Conservation (phyloP, 2,113 vertebrate species). For the Syrmaticus mikado region DNA sequence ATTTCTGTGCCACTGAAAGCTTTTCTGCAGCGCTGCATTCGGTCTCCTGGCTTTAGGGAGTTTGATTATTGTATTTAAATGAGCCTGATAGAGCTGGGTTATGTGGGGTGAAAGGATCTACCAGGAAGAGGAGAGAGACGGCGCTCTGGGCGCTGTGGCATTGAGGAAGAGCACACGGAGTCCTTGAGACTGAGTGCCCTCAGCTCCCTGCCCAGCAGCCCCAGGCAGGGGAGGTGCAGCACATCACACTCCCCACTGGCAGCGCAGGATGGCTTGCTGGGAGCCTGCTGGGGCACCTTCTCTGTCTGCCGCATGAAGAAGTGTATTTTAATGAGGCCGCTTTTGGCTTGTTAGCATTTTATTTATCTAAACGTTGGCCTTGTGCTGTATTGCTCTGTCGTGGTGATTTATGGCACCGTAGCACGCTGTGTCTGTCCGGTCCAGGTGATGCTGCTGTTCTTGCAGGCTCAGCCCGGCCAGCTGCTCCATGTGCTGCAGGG, state of each 20-base stretch:
- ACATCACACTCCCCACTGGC: not conserved
- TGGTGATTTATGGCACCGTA: not conserved
- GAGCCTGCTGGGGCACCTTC: not conserved
- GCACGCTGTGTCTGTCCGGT: fast-evolving
- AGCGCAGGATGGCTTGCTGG: fast-evolving
- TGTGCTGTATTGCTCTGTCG: not conserved
- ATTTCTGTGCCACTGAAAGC: not conserved
- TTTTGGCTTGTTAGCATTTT: not conserved
- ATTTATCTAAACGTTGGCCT: not conserved
- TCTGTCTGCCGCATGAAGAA: not conserved
- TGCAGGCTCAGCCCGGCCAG: not conserved
- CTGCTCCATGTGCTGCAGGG: not conserved
- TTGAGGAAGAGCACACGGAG: not conserved
- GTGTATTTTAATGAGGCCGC: not conserved
- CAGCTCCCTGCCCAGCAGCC: not conserved
- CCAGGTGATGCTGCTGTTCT: not conserved
- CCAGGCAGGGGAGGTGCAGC: not conserved
- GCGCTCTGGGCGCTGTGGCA: not conserved
- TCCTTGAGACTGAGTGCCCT: not conserved
- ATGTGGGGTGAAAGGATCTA: slow-evolving; percentile 38
- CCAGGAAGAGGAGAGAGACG: not conserved
- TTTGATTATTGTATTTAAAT: slow-evolving; percentile 37
- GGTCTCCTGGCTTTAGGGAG: not conserved
- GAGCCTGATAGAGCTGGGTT: slow-evolving; percentile 25
- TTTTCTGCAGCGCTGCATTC: not conserved